phyloP scores from a whole-genome alignment of 2,113 vertebrate species.

The Ophthalmolycus amberensis region DNA sequence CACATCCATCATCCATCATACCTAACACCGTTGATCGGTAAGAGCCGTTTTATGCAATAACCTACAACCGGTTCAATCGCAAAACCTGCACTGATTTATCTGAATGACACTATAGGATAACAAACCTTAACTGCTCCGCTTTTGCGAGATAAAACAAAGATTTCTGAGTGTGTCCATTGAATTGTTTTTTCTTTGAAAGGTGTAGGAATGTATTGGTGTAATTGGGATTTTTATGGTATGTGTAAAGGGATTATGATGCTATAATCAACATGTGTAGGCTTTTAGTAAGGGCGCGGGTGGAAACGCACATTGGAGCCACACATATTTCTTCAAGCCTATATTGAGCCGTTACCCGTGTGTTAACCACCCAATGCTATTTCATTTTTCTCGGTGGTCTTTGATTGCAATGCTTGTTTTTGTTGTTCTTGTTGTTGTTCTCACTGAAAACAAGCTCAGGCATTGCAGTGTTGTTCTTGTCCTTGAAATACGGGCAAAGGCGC shows the following conservation, averaged over 20 bases:
- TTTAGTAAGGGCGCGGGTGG: constrained; percentile 44
- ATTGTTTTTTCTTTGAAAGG: constrained; percentile 12
- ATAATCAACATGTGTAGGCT: constrained; percentile 69
- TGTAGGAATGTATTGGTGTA: constrained; percentile 32
- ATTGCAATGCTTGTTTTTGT: constrained; percentile 12
- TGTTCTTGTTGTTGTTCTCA: not conserved
- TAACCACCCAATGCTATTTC: constrained; percentile 25
- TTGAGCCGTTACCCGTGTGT: constrained; percentile 39
- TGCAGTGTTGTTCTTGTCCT: constrained; percentile 69
- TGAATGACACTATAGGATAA: not conserved
- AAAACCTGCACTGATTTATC: not conserved
- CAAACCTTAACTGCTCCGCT: constrained; percentile 1
- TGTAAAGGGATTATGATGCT: constrained; percentile 5
- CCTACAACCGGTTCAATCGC: not conserved
- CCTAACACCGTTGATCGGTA: constrained; percentile 69
- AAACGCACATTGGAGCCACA: constrained; percentile 41
- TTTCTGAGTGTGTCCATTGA: constrained; percentile 1
- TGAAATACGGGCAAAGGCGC: constrained; percentile 70
- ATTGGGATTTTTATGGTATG: constrained; percentile 1
- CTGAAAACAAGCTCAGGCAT: constrained; percentile 29
- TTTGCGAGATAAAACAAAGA: not conserved
- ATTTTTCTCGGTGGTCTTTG: constrained; percentile 2
- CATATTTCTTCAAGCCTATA: constrained; percentile 38
- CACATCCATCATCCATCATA: constrained; percentile 45
- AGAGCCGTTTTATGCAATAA: constrained; percentile 55